Conservation (phyloP, 2,797 vertebrate genomes). For the Fundulus diaphanus region DNA sequence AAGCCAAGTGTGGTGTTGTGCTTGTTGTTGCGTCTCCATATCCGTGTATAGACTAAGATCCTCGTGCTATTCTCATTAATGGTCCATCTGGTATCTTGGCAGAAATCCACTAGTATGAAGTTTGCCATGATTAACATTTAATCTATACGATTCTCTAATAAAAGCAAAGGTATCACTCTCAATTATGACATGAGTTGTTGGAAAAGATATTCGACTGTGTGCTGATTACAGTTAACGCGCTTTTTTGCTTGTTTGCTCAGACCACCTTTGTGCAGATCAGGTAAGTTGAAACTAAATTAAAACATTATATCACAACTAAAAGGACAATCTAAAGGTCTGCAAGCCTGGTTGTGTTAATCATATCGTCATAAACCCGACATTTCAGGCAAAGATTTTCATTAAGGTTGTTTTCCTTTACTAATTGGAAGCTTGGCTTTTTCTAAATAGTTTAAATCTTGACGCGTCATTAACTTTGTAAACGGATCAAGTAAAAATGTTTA, state of each 20-base stretch:
- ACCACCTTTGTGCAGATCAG: neutral
- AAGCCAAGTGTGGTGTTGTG: slow-evolving; percentile 75
- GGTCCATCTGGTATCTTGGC: slow-evolving; percentile 85
- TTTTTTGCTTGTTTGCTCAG: neutral
- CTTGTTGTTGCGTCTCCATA: slow-evolving; percentile 74
- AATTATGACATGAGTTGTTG: slow-evolving; percentile 58
- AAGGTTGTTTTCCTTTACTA: neutral
- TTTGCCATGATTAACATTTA: slow-evolving; percentile 79
- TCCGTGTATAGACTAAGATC: slow-evolving; percentile 83
- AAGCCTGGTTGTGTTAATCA: slow-evolving; percentile 18
- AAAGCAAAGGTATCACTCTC: slow-evolving; percentile 61
- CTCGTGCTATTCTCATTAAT: slow-evolving; percentile 83
- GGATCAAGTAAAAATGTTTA: neutral
- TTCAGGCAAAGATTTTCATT: neutral
- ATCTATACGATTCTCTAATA: slow-evolving; percentile 79
- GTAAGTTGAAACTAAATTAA: neutral
- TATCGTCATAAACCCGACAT: slow-evolving; percentile 3
- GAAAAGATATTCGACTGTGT: slow-evolving; percentile 43
- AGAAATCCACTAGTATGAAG: slow-evolving; percentile 72
- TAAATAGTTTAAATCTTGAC: neutral
- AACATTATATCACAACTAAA: neutral
- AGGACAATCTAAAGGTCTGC: slow-evolving; percentile 2
- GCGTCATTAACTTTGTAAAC: slow-evolving; percentile 5
- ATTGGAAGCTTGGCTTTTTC: neutral
- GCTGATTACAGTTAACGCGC: slow-evolving; percentile 27